phyloP scores from a whole-genome alignment of 1,140 invertebrate species.

The honey bee (Apis mellifera) region DNA sequence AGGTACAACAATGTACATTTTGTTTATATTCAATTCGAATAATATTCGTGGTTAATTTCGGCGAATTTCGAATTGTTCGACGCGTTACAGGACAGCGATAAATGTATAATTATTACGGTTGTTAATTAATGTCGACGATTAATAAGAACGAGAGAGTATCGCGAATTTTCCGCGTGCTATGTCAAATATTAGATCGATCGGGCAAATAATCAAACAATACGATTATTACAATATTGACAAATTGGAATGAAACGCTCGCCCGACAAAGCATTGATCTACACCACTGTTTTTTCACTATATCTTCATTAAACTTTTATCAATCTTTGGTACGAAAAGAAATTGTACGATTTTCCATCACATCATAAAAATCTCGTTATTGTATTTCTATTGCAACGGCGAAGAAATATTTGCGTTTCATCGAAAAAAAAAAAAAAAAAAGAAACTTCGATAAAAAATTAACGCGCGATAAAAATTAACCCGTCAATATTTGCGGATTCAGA shows the following conservation, averaged over 20 bases:
- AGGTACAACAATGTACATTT: no score
- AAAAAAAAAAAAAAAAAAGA: no score
- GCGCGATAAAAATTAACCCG: neutral
- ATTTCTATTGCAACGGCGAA: neutral
- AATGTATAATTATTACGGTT: neutral
- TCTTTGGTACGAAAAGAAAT: no score
- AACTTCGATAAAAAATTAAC: neutral
- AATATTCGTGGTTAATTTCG: neutral
- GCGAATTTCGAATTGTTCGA: neutral
- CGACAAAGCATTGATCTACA: neutral
- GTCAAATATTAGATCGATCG: neutral
- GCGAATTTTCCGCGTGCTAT: neutral
- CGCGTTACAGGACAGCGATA: neutral
- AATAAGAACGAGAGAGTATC: conserved; percentile 6
- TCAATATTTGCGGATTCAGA: conserved; percentile 11
- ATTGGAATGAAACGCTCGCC: neutral
- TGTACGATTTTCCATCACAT: no score
- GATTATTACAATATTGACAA: neutral
- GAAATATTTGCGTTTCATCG: neutral
- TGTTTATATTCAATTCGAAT: no score
- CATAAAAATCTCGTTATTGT: neutral
- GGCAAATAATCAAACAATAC: neutral
- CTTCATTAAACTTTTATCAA: no score
- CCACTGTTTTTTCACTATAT: neutral
- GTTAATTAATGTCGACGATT: conserved; percentile 32